Conservation (phyloP, 2,113 vertebrate genomes). For the Myrmecobius fasciatus region DNA sequence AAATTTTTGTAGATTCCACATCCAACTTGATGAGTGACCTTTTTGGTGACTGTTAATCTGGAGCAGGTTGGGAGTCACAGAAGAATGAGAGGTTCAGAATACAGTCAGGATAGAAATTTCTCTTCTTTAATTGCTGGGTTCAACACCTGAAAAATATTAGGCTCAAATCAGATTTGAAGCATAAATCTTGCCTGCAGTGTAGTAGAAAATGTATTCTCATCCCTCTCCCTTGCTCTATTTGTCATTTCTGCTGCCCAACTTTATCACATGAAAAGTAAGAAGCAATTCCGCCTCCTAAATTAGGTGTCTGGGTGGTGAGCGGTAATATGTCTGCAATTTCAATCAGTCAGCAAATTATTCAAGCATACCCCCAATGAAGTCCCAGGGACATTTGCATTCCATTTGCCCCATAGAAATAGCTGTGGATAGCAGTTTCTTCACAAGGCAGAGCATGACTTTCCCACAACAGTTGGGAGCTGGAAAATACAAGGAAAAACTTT, state of each 20-base stretch:
- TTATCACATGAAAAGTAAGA: neutral
- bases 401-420: slow-evolving; percentile 89
- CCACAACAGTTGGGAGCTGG: slow-evolving; percentile 87
- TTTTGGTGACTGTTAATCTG: slow-evolving; percentile 83
- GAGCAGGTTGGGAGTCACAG: slow-evolving; percentile 88
- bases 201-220: slow-evolving; percentile 6
- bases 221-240: slow-evolving; percentile 22
- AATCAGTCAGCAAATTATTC: slow-evolving; percentile 19
- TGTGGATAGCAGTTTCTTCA: slow-evolving; percentile 83
- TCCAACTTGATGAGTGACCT: slow-evolving; percentile 82
- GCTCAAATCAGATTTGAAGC: neutral
- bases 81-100: slow-evolving; percentile 85
- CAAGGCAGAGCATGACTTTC: slow-evolving; percentile 81
- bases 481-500: slow-evolving; percentile 62
- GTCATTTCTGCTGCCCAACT: slow-evolving; percentile 16
- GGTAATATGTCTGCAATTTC: slow-evolving; percentile 22
- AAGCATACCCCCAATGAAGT: neutral
- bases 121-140: slow-evolving; percentile 79
- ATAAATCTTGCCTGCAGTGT: neutral
- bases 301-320: neutral
- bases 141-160: slow-evolving; percentile 76
- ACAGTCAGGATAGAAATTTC: slow-evolving; percentile 89
- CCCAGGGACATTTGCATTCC: neutral
- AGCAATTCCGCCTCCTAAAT: slow-evolving; percentile 13
- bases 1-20: slow-evolving; percentile 86